These are phyloP conservation scores for Aeoliscus strigatus DNA, from an alignment of 2,797 vertebrate species.

Conservation along the genomic window DNA sequence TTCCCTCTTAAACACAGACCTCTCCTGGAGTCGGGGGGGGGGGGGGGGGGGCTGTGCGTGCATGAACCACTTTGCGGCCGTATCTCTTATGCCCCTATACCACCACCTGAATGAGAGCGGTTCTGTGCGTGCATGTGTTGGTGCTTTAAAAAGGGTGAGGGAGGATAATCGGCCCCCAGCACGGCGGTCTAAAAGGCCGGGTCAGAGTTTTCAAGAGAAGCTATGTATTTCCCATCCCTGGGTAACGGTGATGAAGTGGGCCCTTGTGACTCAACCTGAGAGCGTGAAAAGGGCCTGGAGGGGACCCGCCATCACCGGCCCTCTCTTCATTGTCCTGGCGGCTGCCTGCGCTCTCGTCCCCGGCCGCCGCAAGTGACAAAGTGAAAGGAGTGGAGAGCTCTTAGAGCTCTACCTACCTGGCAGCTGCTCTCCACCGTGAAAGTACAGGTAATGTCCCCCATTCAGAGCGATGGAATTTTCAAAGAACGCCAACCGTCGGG, in stretches of 20 bases:
- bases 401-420: constrained; percentile 44
- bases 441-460: constrained; percentile 60
- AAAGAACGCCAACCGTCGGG: constrained; percentile 32
- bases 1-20: constrained; percentile 53
- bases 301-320: constrained; percentile 55
- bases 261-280: constrained; percentile 69
- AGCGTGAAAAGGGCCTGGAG: constrained; percentile 65
- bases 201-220: constrained; percentile 74
- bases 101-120: constrained; percentile 30
- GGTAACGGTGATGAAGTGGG: constrained; percentile 67
- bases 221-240: constrained; percentile 65
- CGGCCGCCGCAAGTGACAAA: constrained; percentile 25
- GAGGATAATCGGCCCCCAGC: constrained; percentile 71
- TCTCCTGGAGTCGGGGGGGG: constrained; percentile 43
- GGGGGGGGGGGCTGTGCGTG: constrained; percentile 23
- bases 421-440: constrained; percentile 53
- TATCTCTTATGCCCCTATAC: constrained; percentile 27
- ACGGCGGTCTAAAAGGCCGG: constrained; percentile 71
- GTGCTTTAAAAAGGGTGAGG: constrained; percentile 61
- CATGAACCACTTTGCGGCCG: constrained; percentile 40
- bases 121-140: constrained; percentile 27
- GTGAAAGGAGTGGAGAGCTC: constrained; percentile 58
- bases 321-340: constrained; percentile 63
- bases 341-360: constrained; percentile 50
- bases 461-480: constrained; percentile 43